A percentile compares a stretch with the other conserved stretches of the same genome.
phyloP scores from a whole-genome alignment of 2,888 invertebrate genomes.

The Spisula solida region DNA sequence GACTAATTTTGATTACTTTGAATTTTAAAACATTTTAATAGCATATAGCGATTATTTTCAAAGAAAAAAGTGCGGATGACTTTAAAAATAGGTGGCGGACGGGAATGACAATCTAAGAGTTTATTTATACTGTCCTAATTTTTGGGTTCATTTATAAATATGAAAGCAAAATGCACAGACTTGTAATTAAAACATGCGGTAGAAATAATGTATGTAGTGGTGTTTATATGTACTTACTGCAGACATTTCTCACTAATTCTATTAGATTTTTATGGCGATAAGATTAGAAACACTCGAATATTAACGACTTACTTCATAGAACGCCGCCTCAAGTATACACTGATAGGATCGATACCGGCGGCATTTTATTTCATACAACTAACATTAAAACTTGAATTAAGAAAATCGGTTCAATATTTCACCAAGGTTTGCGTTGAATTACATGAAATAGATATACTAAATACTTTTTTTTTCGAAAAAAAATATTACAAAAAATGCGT shows the following conservation, averaged over 20 bases:
- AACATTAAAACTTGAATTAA: slow-evolving; percentile 8
- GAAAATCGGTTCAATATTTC: not conserved
- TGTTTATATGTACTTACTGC: not conserved
- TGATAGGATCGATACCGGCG: slow-evolving; percentile 34
- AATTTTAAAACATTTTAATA: too few species aligned
- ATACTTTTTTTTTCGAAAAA: too few species aligned
- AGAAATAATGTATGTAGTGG: not conserved
- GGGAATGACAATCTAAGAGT: too few species aligned
- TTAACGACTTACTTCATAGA: slow-evolving; percentile 16
- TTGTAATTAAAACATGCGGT: not conserved
- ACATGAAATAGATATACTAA: not conserved
- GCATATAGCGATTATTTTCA: too few species aligned
- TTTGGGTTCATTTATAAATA: too few species aligned
- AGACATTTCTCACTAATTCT: not conserved
- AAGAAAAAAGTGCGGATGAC: too few species aligned
- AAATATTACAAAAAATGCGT: too few species aligned
- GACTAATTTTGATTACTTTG: too few species aligned
- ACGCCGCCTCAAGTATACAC: not conserved
- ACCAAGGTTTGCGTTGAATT: not conserved
- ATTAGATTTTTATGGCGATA: not conserved
- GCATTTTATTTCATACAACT: not conserved
- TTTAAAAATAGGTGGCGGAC: too few species aligned
- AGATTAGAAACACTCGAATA: slow-evolving; percentile 6
- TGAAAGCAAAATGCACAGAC: too few species aligned
- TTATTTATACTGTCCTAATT: too few species aligned